These are phyloP conservation scores for Nyctalus aviator DNA, from an alignment of 2,797 vertebrate species.

Conservation along the genomic window DNA sequence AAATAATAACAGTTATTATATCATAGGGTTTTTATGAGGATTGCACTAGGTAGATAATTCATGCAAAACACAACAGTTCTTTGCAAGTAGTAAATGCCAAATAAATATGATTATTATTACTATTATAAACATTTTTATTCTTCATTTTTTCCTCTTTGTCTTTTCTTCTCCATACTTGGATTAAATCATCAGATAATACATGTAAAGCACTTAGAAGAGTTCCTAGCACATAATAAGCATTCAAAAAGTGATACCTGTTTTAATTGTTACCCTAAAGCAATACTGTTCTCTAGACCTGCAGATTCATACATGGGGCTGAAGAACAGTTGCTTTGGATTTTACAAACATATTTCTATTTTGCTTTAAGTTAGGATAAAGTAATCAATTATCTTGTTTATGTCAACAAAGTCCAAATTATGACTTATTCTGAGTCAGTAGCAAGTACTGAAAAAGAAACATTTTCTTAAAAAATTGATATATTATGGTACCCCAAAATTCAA, in stretches of 20 bases:
- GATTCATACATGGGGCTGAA: background rate
- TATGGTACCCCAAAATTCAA: background rate
- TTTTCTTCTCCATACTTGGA: conserved; percentile 30
- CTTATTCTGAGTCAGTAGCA: background rate
- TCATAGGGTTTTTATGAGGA: background rate
- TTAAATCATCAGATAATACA: background rate
- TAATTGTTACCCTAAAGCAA: background rate
- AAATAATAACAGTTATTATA: background rate
- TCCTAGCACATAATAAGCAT: background rate
- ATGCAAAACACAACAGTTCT: background rate
- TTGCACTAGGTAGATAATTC: background rate
- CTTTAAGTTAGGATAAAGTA: conserved; percentile 1
- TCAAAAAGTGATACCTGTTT: conserved; percentile 28
- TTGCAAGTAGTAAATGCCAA: background rate
- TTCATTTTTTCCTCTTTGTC: background rate
- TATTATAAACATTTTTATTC: background rate
- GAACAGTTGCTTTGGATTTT: conserved; percentile 48
- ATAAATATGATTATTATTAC: background rate
- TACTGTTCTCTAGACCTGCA: background rate
- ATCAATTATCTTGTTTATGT: conserved; percentile 24
- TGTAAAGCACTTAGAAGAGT: conserved; percentile 3
- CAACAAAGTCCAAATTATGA: background rate
- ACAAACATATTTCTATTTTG: conserved; percentile 38
- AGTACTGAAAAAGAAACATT: background rate
- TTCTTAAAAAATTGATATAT: conserved; percentile 50